Percentiles rank a stretch among this genome's conserved stretches.
Conservation (phyloP, 2,797 vertebrate genomes). For the Acrossocheilus fasciatus region DNA sequence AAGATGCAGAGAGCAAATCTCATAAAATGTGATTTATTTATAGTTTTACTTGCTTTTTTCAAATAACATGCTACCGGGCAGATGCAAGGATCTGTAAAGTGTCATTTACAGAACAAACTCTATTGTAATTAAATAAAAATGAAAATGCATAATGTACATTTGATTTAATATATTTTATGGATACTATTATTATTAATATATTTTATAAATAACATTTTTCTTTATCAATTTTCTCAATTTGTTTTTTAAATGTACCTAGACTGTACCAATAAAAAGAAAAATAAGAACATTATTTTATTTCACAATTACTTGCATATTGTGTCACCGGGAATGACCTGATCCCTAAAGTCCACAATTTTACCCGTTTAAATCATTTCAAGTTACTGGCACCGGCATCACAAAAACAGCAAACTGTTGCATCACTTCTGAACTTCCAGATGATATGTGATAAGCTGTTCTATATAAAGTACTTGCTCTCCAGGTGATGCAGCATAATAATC, state of each 20-base stretch:
- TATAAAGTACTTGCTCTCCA: constrained; percentile 15
- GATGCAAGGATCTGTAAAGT: neutral
- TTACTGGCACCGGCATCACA: neutral
- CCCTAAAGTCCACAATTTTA: neutral
- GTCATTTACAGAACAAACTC: neutral
- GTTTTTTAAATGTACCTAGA: neutral
- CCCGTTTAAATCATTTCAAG: neutral
- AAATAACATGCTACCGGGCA: neutral
- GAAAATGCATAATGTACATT: neutral
- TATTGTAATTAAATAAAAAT: neutral
- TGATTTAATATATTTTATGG: neutral
- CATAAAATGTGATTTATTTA: neutral
- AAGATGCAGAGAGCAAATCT: neutral
- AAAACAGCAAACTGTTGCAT: constrained; percentile 27
- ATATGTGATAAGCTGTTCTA: neutral
- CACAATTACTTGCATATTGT: neutral
- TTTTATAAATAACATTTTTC: too few relatives aligned
- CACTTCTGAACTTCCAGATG: constrained; percentile 8
- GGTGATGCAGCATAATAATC: neutral
- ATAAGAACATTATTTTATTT: neutral
- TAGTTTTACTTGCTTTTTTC: neutral
- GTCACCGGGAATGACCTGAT: neutral
- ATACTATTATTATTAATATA: neutral
- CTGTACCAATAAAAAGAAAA: neutral
- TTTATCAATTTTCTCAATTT: neutral